phyloP scores from a whole-genome alignment of 1,140 invertebrate genomes.

The Globodera ellingtonae region DNA sequence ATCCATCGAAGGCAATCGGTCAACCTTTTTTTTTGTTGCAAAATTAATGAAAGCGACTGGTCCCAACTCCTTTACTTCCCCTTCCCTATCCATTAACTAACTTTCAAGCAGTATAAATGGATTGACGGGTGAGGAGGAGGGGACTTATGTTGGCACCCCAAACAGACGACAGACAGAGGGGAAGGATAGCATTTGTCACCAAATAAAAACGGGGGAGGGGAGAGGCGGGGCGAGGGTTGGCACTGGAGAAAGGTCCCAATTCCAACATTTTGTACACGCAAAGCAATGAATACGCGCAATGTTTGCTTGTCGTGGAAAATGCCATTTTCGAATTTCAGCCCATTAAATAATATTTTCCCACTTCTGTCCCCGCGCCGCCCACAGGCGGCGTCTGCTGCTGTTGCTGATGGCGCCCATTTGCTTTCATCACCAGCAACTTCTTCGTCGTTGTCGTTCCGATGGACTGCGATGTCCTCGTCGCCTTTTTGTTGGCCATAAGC shows the following conservation, averaged over 20 bases:
- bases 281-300: background rate
- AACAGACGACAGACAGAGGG: no score
- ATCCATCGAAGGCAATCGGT: constrained; percentile 13
- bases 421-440: background rate
- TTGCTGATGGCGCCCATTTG: background rate
- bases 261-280: no score
- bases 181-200: no score
- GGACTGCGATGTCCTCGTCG: background rate
- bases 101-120: background rate
- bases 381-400: background rate
- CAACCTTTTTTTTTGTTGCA: background rate
- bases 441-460: background rate
- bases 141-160: no score
- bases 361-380: background rate
- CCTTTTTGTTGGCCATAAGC: background rate
- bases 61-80: no score
- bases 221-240: no score
- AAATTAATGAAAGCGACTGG: no score
- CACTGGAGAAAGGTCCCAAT: no score
- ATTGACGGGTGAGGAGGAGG: no score
- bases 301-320: background rate
- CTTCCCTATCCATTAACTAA: no score
- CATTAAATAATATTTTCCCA: background rate
- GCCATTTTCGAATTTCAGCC: background rate
- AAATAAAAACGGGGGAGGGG: no score